A percentile compares a stretch with the other conserved stretches of the same genome.
phyloP scores from a whole-genome alignment of 1,140 invertebrate species.

The Bilobella aurantiaca region DNA sequence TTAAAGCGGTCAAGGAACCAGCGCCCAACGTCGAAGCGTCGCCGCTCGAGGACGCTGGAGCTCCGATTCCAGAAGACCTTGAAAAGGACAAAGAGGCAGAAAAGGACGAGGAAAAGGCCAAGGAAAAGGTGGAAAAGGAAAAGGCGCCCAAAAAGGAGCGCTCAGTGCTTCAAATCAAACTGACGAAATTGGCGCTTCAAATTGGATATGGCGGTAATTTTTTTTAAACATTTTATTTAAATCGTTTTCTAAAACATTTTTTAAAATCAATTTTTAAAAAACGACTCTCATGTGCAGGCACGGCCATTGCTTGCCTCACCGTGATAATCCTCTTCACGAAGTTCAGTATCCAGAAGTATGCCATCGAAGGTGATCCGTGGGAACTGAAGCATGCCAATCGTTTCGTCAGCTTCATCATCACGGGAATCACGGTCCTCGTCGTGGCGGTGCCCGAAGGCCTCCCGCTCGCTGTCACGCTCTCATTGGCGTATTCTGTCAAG shows the following conservation, averaged over 20 bases:
- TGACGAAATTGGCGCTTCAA: conserved; percentile 96
- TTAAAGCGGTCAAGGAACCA: background rate
- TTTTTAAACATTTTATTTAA: too few relatives aligned
- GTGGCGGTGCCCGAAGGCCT: conserved; percentile 98
- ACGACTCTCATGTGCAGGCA: conserved; percentile 49
- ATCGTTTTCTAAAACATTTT: background rate
- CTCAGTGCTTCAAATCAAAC: conserved; percentile 96
- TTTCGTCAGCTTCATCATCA: conserved; percentile 94
- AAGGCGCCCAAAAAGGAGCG: too few relatives aligned
- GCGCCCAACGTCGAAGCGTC: conserved; percentile 20
- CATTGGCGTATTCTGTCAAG: conserved; percentile 97
- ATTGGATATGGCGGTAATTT: conserved; percentile 86
- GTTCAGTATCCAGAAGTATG: conserved; percentile 85
- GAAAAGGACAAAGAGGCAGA: conserved; percentile 10
- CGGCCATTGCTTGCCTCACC: conserved; percentile 91
- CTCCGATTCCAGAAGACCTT: conserved; percentile 36
- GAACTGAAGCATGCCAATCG: conserved; percentile 72
- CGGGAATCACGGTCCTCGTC: conserved; percentile 97
- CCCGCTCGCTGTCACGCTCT: conserved; percentile 92
- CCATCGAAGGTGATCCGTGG: conserved; percentile 60
- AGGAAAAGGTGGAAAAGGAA: conserved; percentile 80
- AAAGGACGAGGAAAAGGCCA: conserved; percentile 36
- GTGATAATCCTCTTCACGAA: conserved; percentile 91
- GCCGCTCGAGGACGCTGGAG: background rate
- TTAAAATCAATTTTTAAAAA: background rate